A percentile compares a stretch with the other conserved stretches of the same genome.
Evolutionary conservation across 2,888 invertebrate species (phyloP).

Genomic region (Drosophila atroscutellata): DNA sequence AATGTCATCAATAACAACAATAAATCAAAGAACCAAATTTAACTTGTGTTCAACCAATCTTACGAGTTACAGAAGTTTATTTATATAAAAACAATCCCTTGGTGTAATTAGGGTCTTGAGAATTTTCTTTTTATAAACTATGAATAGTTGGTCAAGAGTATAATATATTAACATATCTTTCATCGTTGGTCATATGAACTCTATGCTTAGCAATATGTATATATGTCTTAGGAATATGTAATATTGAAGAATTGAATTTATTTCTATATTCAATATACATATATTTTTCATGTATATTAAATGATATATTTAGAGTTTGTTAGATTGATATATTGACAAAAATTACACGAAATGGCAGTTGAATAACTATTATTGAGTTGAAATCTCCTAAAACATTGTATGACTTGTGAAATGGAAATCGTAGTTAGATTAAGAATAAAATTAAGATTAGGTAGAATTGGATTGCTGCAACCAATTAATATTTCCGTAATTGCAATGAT

Average conservation of each 20-base stretch:
- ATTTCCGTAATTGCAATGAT: background rate
- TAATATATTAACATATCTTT: too few species aligned
- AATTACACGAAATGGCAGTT: background rate
- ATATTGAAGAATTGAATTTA: too few species aligned
- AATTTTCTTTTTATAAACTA: background rate
- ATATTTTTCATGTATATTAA: background rate
- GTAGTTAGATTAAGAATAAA: too few species aligned
- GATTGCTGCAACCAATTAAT: background rate
- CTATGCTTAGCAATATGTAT: background rate
- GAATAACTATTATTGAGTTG: background rate
- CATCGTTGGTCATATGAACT: too few species aligned
- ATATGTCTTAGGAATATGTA: background rate
- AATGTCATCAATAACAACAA: background rate
- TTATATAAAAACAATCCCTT: background rate
- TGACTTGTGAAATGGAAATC: background rate
- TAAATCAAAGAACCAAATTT: background rate
- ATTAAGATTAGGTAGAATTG: too few species aligned
- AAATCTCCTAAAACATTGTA: background rate
- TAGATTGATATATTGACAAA: background rate
- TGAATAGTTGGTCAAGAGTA: too few species aligned
- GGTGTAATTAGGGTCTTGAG: background rate
- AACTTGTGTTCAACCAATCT: background rate
- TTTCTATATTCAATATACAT: background rate
- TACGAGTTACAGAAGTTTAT: background rate
- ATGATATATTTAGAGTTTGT: background rate